Base-by-base conservation (phyloP, 1,140 invertebrate species). In the Drosophila lowei region DNA sequence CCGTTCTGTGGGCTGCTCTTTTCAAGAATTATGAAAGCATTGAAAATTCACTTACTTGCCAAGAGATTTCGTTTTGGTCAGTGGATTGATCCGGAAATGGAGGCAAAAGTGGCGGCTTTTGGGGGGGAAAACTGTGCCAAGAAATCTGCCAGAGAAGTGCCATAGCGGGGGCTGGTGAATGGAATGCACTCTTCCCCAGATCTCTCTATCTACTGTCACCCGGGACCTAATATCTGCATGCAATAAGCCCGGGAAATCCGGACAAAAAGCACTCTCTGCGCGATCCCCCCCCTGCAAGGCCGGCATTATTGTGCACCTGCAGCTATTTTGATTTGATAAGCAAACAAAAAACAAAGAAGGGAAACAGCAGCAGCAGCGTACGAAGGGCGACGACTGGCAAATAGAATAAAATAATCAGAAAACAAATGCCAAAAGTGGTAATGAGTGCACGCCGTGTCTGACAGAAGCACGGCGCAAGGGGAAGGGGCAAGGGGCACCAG, bases 381-480 rank as follows among this genome's bases (percentile, higher is more conserved):
- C 62, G 49, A 56, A 53, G 18, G 59, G 67, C 55, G 66, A 71
- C 63, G 64, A 72, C 64, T 70, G 61, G 72, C 64, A 83, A 83
- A 83, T 85, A 68, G 67, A 79, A 85, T 79, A 73, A 79, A 84
- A 85, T 77, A 85, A 84, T 84, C 79, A 84, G 77, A 71, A 85
- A 63, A 72, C 77, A 84, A 80, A 63, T 61, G 60, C 68, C 71
- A 62, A 85, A 88, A 78, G 79, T 81, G 68, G 83, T 88, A 88
- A 86, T 86, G 81, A 86, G 81, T 72, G 72, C 72, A 76, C 79
- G 76, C 58, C 79, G 42, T 60, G 72, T 76, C 76, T 72, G 65
- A 74, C 77, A 68, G 56, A 47, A 21, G 28, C 6, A 8, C 23
- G 1, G 18, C 1, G 18, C 13, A 6, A 46, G 18, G 44, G 59